Evolutionary conservation across 2,113 vertebrate genomes (phyloP), one percentile per base, ranked within the genome.

Genomic region (Dipodomys spectabilis): DNA sequence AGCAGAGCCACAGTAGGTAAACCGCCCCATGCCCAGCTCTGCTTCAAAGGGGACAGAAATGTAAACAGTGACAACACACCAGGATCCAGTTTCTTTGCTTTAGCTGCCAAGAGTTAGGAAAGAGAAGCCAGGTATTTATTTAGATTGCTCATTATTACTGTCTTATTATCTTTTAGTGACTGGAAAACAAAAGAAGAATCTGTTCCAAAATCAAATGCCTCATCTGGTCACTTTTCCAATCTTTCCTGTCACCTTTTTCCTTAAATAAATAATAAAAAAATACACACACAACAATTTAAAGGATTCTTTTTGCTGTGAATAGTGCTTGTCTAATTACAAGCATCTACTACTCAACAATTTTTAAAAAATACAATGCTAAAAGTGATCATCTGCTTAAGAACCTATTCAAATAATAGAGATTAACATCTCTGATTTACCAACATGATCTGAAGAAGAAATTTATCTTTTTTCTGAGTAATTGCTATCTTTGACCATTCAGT

Each of bases 31-130:
- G 20, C 71, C 23, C 1, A 35, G 39, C 73, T 74, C 27, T 62
- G 57, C 91, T 92, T 97, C 88, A 93, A 91, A 97, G 62, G 32
- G 45, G 45, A 83, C 69, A 49, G 49, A 90, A 44, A 78, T 74
- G 39, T 89, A 82, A 95, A 88, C 92, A 68, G 60, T 28, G 22
- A 30, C n/a, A 8, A 25, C 65, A 49, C 25, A 75, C 64, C 15
- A 82, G 74, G 57, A 35, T 92, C 8, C 0, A 35, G 45, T 94
- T 91, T 84, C 92, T 93, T 88, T 92, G 45, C 65, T 73, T 91
- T 90, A 91, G 73, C 90, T 88, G 83, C 81, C 57, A 69, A 88
- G n/a, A 67, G 64, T 81, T 77, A 93, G 82, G 84, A 81, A 80
- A 84, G 77, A 69, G 49, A 84, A 86, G 69, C 25, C 45, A 94